Evolutionary conservation across 2,888 invertebrate species (phyloP).

Genomic region (Tineola bisselliella): DNA sequence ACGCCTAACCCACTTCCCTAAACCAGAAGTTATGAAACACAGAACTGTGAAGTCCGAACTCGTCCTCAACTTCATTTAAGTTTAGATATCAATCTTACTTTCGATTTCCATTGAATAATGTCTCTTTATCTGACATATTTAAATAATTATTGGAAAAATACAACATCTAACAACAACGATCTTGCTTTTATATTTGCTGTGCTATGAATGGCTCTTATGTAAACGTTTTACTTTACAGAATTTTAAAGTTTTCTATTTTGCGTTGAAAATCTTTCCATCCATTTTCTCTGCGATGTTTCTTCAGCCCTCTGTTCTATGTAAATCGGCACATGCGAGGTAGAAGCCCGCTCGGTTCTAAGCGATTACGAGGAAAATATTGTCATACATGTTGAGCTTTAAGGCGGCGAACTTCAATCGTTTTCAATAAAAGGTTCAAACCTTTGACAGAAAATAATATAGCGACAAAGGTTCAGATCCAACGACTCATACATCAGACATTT

Average conservation of each 20-base stretch:
- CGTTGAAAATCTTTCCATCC: constrained; percentile 3
- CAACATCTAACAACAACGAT: neutral
- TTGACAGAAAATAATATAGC: constrained; percentile 11
- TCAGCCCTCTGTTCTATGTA: constrained; percentile 15
- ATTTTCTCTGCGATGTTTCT: constrained; percentile 6
- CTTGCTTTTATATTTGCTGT: neutral
- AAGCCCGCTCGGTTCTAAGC: constrained; percentile 5
- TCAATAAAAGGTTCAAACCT: constrained; percentile 12
- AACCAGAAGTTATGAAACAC: constrained; percentile 13
- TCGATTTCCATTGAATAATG: constrained; percentile 44
- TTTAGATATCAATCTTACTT: constrained; percentile 57
- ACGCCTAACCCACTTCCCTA: constrained; percentile 13
- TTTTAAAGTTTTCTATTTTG: neutral
- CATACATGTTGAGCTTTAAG: constrained; percentile 9
- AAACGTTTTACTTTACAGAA: neutral
- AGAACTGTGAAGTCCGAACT: constrained; percentile 11
- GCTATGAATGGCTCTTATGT: neutral
- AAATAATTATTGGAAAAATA: neutral
- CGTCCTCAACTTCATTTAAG: constrained; percentile 36
- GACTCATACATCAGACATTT: neutral
- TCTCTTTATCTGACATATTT: constrained; percentile 29
- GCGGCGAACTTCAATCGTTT: constrained; percentile 12
- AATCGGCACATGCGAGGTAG: constrained; percentile 13
- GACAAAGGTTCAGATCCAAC: neutral
- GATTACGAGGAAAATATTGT: constrained; percentile 13